Base-by-base conservation (phyloP, 2,113 vertebrate species). In the Mus musculus region DNA sequence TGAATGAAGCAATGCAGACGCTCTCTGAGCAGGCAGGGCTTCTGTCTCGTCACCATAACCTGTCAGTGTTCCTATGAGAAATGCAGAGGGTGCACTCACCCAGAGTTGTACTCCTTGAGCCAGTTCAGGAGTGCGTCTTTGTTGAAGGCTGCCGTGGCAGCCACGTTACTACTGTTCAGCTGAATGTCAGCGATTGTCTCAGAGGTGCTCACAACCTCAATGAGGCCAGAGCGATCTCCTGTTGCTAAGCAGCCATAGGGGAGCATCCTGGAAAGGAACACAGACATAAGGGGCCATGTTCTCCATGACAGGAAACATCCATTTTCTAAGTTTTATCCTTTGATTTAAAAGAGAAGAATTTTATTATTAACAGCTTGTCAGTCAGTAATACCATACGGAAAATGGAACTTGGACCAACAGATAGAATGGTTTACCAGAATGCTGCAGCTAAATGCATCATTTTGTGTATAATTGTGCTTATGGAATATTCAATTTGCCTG, bases 151-250 rank as follows among this genome's bases (percentile, higher is more conserved):
- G 99, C 99, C 0, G 99, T 99, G 0, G 99, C 99, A 71, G 99
- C 99, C 96, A 99, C 99, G 2, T 99, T 99, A 98, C 99, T 99
- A 98, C 99, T 99, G 96, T 99, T 99, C 96, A 99, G 99, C 98
- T 99, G 99, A 98, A 99, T 99, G 98, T 99, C 99, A 88, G 99
- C 99, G 90, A 99, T 99, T 14, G 99, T 99, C 96, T 99, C 99
- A 54, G 99, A 99, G 1, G 99, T 99, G 26, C 99, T 99, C 69
- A 99, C 99, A 5, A 99, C 99, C 98, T 99, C 99, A n/a, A 99
- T 99, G 96, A 99, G 98, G 94, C 99, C 99, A 33, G 99, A 98
- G 54, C 99, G 99, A 97, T 99, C 99, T 71, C 99, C 99, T 42
- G 99, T 99, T 13, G 99, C 99, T 97, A 99, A 98, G 96, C 99